These are phyloP conservation scores for Ailurus styani DNA, from an alignment of 2,113 vertebrate genomes.

Conservation along the genomic window DNA sequence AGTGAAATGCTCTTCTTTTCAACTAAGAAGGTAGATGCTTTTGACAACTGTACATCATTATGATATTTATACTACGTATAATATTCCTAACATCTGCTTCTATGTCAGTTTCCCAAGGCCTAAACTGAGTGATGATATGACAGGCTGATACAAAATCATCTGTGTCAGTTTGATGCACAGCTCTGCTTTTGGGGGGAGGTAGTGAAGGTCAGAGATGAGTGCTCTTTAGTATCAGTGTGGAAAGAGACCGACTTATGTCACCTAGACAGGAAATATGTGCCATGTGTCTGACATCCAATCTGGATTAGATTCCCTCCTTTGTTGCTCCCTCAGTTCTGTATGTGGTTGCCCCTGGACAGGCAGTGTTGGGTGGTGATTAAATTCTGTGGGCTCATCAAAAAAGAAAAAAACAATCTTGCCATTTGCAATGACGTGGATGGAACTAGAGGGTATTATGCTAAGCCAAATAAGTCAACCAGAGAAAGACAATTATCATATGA, in stretches of 20 bases:
- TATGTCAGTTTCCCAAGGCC: constrained; percentile 77
- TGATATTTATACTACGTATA: constrained; percentile 67
- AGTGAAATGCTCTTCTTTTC: constrained; percentile 4
- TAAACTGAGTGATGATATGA: constrained; percentile 74
- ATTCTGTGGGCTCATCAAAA: not conserved
- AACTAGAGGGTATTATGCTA: too few relatives aligned
- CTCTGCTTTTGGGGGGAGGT: constrained; percentile 47
- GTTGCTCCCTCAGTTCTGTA: not conserved
- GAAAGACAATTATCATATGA: too few relatives aligned
- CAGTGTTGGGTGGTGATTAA: not conserved
- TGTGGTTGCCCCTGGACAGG: not conserved
- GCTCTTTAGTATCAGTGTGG: constrained; percentile 60
- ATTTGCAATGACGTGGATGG: too few relatives aligned
- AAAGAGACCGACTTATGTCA: constrained; percentile 3
- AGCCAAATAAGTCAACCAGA: too few relatives aligned
- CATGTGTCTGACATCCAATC: not conserved
- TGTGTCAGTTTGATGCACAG: constrained; percentile 54
- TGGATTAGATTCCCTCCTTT: not conserved
- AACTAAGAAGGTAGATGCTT: constrained; percentile 47
- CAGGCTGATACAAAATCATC: constrained; percentile 59
- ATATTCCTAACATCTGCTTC: constrained; percentile 80
- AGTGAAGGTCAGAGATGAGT: constrained; percentile 9
- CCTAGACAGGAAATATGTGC: not conserved
- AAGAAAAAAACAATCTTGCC: too few relatives aligned
- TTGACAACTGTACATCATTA: constrained; percentile 72